Evolutionary conservation across 2,113 vertebrate genomes (phyloP), one percentile per base, ranked within the genome.

Genomic region (Crotalus tigris): DNA sequence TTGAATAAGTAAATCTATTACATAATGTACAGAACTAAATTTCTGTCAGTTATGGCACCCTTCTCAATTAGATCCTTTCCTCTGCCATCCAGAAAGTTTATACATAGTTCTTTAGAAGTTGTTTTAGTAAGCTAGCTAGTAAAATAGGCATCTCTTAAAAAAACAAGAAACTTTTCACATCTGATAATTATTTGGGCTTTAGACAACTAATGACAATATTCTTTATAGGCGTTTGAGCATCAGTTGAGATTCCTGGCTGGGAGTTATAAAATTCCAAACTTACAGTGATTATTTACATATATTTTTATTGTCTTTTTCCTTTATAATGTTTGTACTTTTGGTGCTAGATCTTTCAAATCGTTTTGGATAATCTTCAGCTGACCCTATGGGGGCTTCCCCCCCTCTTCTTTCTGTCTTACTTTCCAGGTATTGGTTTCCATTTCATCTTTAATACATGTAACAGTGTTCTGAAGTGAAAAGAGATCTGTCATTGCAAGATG

Each of bases 381-480:
- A 21, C 4, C 2, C 15, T n/a, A 46, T 17, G 19, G 11, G 17
- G 46, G 33, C 23, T 29, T 85, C 33, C 15, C 15, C 9, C n/a
- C 2, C 55, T 33, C 9, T 39, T 64, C 19, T 53, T 88, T 64
- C 3, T 88, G 19, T 8, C 3, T 88, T 88, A 8, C 33, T 55
- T 55, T 33, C 86, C 59, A 44, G 46, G 8, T 88, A 75, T 33
- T 8, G 26, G 44, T 39, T 90, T 21, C 61, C 4, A 58, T 58
- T 59, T 33, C 89, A 75, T 61, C 11, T 90, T 93, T 86, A 61
- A 90, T 24, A 93, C 26, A 90, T 55, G 87, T 46, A 93, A 93
- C 94, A 96, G 87, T 96, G 90, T 95, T 95, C 94, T 94, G 96
- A 96, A 88, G 85, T 92, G 92, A 94, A 95, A 0, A 94, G 93